Percentiles rank a stretch among this genome's conserved stretches.
phyloP scores from a whole-genome alignment of 1,140 invertebrate genomes.

The Anastrepha obliqua region DNA sequence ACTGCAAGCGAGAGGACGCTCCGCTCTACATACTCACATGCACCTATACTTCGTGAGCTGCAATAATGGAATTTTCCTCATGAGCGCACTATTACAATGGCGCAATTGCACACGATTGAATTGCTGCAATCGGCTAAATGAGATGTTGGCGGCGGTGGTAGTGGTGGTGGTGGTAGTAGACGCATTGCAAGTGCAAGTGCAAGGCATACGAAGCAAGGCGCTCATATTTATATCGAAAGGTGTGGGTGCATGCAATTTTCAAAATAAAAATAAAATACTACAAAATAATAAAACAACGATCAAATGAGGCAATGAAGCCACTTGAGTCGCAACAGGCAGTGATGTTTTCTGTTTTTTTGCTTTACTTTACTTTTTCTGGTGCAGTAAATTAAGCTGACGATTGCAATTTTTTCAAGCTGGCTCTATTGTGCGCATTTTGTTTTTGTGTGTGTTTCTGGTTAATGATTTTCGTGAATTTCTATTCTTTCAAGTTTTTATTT shows the following conservation, averaged over 20 bases:
- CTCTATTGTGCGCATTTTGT: neutral
- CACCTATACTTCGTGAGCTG: neutral
- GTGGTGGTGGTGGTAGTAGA: conserved; percentile 6
- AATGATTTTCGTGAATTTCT: conserved; percentile 49
- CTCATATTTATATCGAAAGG: neutral
- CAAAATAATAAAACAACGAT: conserved; percentile 30
- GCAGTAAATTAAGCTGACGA: conserved; percentile 50
- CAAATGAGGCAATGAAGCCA: conserved; percentile 52
- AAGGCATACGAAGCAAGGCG: neutral
- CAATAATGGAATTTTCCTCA: conserved; percentile 59
- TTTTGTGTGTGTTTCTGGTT: neutral
- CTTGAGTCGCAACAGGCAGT: conserved; percentile 39
- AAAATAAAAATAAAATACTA: conserved; percentile 10
- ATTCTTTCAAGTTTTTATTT: conserved; percentile 8
- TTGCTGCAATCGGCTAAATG: conserved; percentile 45
- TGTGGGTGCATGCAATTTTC: conserved; percentile 43
- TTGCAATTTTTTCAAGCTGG: conserved; percentile 14
- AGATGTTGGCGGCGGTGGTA: neutral
- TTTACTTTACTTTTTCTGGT: neutral
- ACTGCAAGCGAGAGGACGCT: neutral
- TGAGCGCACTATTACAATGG: conserved; percentile 58
- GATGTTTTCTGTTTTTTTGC: neutral
- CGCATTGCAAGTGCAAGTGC: conserved; percentile 24
- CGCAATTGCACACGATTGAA: conserved; percentile 56
- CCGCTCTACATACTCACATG: neutral